Evolutionary conservation across 2,888 invertebrate species (phyloP), one percentile per base, ranked within the genome.

Genomic region (Spodoptera picta): DNA sequence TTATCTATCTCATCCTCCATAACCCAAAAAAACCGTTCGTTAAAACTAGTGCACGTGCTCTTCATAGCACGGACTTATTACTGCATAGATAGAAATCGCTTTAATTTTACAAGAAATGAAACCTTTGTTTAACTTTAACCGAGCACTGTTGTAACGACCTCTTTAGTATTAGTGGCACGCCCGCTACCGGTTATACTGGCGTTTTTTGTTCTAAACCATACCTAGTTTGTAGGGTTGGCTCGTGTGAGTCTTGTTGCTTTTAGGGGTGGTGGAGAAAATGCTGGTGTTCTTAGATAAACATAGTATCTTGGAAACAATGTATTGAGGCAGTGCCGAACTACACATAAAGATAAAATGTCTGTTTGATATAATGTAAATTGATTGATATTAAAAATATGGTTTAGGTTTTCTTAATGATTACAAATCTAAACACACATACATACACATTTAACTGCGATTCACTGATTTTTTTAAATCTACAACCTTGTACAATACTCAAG

Each of bases 81-180:
- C 90, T 87, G 84, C 82, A 81, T 78, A 87, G 94, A 94, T 94
- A 92, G 90, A 81, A 85, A 93, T 93, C 93, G 77, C 73, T 76
- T 92, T 93, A 93, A 93, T 93, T 93, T 90, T 90, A 93, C 89
- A 87, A 87, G 90, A 84, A 92, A 90, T 89, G 87, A 91, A 89
- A 89, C 87, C 87, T 91, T 91, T 90, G 90, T 91, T 89, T 80
- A 68, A 75, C 48, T 75, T 75, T 54, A 87, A 80, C 78, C 77
- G 81, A 73, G 81, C 75, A 69, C 66, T 77, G 80, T 79, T 80
- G 76, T 86, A 86, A 88, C 87, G 78, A 86, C 88, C 90, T 88
- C 80, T 86, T 92, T 92, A 91, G 88, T 89, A 93, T 92, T 90
- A 91, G 86, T 85, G 83, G 89, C 92, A 92, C 91, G 92, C 89